phyloP scores from a whole-genome alignment of 2,888 invertebrate species.

The Orthosia cruda region DNA sequence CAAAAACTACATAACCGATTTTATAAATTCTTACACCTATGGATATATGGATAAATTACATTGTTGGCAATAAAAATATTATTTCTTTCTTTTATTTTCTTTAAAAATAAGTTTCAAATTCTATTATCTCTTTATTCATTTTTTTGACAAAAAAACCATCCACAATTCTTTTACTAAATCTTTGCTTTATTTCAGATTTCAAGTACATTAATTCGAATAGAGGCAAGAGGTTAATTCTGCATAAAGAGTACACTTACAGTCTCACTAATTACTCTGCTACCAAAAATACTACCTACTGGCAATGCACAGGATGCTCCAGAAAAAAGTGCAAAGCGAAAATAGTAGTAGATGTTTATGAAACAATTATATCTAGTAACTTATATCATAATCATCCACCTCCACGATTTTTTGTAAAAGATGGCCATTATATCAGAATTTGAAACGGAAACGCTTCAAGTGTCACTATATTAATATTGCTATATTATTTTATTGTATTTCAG shows the following conservation, averaged over 20 bases:
- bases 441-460: background rate
- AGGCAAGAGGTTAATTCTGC: slow-evolving; percentile 10
- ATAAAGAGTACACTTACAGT: slow-evolving; percentile 1
- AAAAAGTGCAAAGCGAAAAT: slow-evolving; percentile 33
- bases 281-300: slow-evolving; percentile 10
- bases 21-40: no score
- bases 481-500: background rate
- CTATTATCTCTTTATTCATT: no score
- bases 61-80: no score
- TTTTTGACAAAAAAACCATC: background rate
- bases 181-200: slow-evolving; percentile 11
- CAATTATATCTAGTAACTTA: background rate
- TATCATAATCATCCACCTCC: slow-evolving; percentile 29
- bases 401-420: background rate
- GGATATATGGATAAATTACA: no score
- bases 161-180: no score
- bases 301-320: slow-evolving; percentile 3
- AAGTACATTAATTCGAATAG: slow-evolving; percentile 13
- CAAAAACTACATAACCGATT: no score
- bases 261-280: background rate
- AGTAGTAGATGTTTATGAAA: background rate
- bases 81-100: no score
- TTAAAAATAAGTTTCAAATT: no score
- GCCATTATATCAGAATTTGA: background rate
- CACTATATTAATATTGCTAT: background rate